phyloP scores from a whole-genome alignment of 2,888 invertebrate genomes.

The Tenthredo mesomela region DNA sequence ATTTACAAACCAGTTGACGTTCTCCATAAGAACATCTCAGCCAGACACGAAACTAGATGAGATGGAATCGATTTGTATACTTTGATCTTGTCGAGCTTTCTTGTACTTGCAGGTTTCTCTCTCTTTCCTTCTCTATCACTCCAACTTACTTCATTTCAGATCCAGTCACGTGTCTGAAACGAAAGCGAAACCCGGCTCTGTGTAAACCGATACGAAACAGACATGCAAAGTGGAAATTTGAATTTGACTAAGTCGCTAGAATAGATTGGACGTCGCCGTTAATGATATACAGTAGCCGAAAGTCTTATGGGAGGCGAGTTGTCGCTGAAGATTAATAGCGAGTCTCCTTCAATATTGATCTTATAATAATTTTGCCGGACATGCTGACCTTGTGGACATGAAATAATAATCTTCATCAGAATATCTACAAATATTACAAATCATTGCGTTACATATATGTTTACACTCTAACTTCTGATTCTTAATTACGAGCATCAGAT shows the following conservation, averaged over 20 bases:
- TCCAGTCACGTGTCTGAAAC: background rate
- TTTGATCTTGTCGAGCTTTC: conserved; percentile 16
- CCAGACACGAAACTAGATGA: background rate
- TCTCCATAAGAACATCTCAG: background rate
- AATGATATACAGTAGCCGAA: conserved; percentile 3
- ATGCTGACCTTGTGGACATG: background rate
- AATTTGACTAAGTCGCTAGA: conserved; percentile 9
- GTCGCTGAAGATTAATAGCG: conserved; percentile 17
- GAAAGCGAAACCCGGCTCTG: background rate
- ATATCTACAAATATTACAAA: background rate
- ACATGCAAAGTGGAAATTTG: conserved; percentile 32
- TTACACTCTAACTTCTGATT: background rate
- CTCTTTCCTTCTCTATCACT: background rate
- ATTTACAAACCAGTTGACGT: background rate
- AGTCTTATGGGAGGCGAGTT: background rate
- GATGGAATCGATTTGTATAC: conserved; percentile 2
- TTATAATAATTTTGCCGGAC: background rate
- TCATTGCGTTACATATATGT: background rate
- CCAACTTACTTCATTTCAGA: background rate
- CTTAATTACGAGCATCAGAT: no score
- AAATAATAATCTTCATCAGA: background rate
- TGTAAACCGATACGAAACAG: background rate
- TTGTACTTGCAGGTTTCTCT: background rate
- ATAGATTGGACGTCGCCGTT: background rate
- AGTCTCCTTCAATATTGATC: background rate